phyloP scores from a whole-genome alignment of 1,140 invertebrate genomes.

The Brachionus rotundiformis region DNA sequence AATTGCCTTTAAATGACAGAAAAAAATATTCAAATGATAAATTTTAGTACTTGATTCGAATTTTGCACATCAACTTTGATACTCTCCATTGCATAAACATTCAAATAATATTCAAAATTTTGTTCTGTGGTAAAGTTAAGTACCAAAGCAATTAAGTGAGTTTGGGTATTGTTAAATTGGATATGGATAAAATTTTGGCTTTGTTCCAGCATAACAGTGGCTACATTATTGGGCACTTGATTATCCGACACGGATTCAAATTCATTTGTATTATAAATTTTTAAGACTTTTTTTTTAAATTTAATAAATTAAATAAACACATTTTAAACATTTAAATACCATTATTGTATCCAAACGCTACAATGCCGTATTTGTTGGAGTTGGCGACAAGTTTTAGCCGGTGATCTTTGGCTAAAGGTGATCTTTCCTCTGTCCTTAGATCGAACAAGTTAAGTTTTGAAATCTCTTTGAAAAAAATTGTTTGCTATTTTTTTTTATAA shows the following conservation, averaged over 20 bases:
- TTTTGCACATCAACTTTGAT: not conserved
- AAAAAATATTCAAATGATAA: not conserved
- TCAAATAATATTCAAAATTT: conserved; percentile 16
- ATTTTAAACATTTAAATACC: conserved; percentile 2
- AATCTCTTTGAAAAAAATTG: conserved; percentile 22
- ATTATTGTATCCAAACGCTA: conserved; percentile 18
- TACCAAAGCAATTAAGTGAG: conserved; percentile 13
- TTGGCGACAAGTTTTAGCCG: not conserved
- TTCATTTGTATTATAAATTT: not conserved
- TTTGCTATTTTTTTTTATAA: conserved; percentile 7
- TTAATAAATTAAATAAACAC: conserved; percentile 1
- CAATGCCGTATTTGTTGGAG: not conserved
- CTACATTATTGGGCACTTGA: not conserved
- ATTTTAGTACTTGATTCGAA: conserved; percentile 17
- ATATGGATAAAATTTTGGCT: not conserved
- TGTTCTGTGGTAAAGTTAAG: not conserved
- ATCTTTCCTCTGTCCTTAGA: not conserved
- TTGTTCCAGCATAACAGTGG: not conserved
- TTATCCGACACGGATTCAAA: not conserved
- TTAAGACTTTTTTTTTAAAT: conserved; percentile 38
- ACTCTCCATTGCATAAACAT: conserved; percentile 25
- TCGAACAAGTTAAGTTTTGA: conserved; percentile 27
- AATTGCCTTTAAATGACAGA: not conserved
- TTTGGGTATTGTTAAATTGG: not conserved
- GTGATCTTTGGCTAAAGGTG: not conserved